Base-by-base conservation (phyloP, 2,113 vertebrate species). In the Chaetodon trifascialis region DNA sequence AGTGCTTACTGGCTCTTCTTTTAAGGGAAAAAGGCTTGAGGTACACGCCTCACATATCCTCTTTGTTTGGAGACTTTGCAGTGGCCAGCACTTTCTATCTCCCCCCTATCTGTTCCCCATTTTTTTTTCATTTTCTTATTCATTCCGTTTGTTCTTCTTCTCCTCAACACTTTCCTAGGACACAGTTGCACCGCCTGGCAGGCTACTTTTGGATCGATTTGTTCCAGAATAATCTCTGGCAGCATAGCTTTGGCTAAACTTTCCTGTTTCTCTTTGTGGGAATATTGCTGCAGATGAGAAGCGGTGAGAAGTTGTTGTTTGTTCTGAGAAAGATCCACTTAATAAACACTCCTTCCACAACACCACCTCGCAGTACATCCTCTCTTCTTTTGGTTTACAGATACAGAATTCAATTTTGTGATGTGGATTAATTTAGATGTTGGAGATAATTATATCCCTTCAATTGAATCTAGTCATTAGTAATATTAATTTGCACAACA, bases 1-100 rank as follows among this genome's bases (percentile, higher is more conserved):
- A 95, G 93, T 96, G 95, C 95, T 96, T 95, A 96, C 94, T 94
- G 93, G 93, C 90, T 92, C 91, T 93, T 92, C 93, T 94, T 93
- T 90, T 92, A 91, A 94, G 85, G 91, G 86, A 94, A 92, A 93
- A 95, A 90, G 93, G 94, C 93, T 95, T 90, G 91, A 94, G 92
- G 94, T 95, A 94, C 93, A 91, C 85, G 91, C 93, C 92, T 93
- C 93, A 92, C 90, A 93, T 92, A 92, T 95, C 92, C 92, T 94
- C 94, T 95, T 95, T 95, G 95, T 95, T 94, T 95, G 93, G 91
- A 95, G 92, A 95, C 93, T 95, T 95, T 96, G 95, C 95, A 95
- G 92, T 86, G 92, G 94, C 90, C 92, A 95, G 95, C 95, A 96
- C 88, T 96, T 95, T 95, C 93, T 90, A 92, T 94, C 92, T 92